Percentiles rank a stretch among this genome's conserved stretches.
Evolutionary conservation across 2,888 invertebrate species (phyloP).

Genomic region (Agonopterix alstromeriana): DNA sequence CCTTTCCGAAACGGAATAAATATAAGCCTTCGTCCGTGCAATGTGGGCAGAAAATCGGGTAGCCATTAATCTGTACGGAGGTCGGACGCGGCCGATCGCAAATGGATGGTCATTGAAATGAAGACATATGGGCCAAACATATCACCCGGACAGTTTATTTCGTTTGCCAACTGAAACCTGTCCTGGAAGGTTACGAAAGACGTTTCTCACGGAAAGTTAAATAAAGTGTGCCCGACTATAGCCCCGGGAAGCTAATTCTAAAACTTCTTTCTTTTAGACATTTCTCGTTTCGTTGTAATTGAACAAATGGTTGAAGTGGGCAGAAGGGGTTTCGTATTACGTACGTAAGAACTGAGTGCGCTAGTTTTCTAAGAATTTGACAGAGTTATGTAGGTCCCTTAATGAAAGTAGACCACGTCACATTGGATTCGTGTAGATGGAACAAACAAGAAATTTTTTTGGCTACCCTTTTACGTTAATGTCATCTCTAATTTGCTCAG

Average conservation of each 20-base stretch:
- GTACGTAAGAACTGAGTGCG: neutral
- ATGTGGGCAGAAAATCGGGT: conserved; percentile 41
- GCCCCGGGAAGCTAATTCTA: conserved; percentile 34
- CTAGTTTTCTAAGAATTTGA: neutral
- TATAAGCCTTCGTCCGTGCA: too few species aligned
- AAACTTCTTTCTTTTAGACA: conserved; percentile 30
- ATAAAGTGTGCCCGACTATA: conserved; percentile 23
- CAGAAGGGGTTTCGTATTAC: neutral
- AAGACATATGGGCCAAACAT: conserved; percentile 58
- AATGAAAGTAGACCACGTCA: neutral
- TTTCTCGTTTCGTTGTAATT: conserved; percentile 42
- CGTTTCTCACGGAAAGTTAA: conserved; percentile 35
- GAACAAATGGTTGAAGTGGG: conserved; percentile 26
- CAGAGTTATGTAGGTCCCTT: neutral
- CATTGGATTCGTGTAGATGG: neutral
- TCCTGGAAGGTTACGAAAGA: conserved; percentile 26
- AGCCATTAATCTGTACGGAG: conserved; percentile 46
- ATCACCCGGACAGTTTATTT: conserved; percentile 55
- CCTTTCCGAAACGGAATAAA: neutral
- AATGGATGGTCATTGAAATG: conserved; percentile 64
- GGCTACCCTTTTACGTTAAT: neutral
- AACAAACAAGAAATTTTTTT: neutral
- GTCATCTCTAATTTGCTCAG: conserved; percentile 2
- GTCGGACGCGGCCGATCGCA: conserved; percentile 38
- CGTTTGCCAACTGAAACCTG: conserved; percentile 31